Evolutionary conservation across 1,140 invertebrate species (phyloP).

Genomic region (Metaphire vulgaris): DNA sequence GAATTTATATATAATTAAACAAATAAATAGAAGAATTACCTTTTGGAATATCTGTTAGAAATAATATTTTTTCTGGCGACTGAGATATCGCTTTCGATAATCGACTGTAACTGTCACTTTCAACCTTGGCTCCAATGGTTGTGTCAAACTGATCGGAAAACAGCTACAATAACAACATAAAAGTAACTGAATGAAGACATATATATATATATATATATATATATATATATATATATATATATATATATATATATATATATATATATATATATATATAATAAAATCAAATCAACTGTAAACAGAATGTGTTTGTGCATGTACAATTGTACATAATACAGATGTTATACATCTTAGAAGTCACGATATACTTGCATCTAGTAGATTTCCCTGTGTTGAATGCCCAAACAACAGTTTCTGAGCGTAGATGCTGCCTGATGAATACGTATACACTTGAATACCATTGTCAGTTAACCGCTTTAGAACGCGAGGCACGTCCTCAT

Average conservation of each 20-base stretch:
- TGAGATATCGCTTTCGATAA: not conserved
- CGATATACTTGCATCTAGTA: slow-evolving; percentile 57
- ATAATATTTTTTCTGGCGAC: not conserved
- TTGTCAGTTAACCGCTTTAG: slow-evolving; percentile 63
- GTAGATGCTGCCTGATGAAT: slow-evolving; percentile 83
- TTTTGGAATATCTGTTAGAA: not conserved
- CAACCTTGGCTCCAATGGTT: not conserved
- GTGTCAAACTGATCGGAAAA: not conserved
- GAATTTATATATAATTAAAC: not conserved
- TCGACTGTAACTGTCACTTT: not conserved
- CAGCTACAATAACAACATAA: not conserved
- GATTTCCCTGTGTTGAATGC: slow-evolving; percentile 68
- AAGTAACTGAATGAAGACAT: too few species aligned
- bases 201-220: too few species aligned
- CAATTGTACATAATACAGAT: too few species aligned
- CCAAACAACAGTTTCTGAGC: slow-evolving; percentile 82
- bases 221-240: too few species aligned
- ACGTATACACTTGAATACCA: slow-evolving; percentile 71
- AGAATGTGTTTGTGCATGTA: too few species aligned
- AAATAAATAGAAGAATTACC: not conserved
- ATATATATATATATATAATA: too few species aligned
- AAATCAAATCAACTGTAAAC: too few species aligned
- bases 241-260: too few species aligned
- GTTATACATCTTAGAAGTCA: too few species aligned
- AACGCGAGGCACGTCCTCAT: slow-evolving; percentile 70